Percentiles rank a stretch among this genome's conserved stretches.
These are phyloP conservation scores for Mythimna loreyi DNA, from an alignment of 2,888 invertebrate species.

Conservation along the genomic window DNA sequence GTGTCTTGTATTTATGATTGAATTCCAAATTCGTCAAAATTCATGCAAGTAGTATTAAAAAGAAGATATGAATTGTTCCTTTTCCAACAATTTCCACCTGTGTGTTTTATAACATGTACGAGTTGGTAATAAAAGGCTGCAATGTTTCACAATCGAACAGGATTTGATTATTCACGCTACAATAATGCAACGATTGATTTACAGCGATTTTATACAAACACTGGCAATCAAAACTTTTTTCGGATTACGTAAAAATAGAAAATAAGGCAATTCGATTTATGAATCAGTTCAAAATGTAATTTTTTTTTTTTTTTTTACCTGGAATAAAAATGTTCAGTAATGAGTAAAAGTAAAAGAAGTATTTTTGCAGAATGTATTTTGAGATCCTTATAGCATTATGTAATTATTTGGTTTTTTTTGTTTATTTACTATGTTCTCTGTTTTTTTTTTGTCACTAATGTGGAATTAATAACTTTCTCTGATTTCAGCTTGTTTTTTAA, in stretches of 20 bases:
- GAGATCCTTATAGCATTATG: constrained; percentile 31
- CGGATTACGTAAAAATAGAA: constrained; percentile 10
- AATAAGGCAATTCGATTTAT: neutral
- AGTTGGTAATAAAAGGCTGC: constrained; percentile 37
- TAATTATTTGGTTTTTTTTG: constrained; percentile 26
- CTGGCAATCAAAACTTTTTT: neutral
- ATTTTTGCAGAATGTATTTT: constrained; percentile 24
- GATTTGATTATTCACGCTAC: constrained; percentile 23
- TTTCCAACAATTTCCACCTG: constrained; percentile 5
- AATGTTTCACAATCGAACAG: constrained; percentile 37
- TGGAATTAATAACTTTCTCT: neutral
- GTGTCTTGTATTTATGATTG: too few relatives aligned
- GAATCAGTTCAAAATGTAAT: constrained; percentile 15
- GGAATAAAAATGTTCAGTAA: neutral
- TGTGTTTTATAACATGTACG: constrained; percentile 32
- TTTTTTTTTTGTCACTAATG: neutral
- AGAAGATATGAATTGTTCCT: constrained; percentile 1
- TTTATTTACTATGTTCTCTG: neutral
- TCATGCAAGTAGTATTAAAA: neutral
- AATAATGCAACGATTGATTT: constrained; percentile 28
- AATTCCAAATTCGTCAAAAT: neutral
- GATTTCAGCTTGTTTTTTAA: constrained; percentile 47
- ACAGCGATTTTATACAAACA: constrained; percentile 30
- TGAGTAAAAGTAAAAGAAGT: constrained; percentile 2
- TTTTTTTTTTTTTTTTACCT: too few relatives aligned